Base-by-base conservation (phyloP, 2,113 vertebrate genomes). In the Chaetodon auriga region DNA sequence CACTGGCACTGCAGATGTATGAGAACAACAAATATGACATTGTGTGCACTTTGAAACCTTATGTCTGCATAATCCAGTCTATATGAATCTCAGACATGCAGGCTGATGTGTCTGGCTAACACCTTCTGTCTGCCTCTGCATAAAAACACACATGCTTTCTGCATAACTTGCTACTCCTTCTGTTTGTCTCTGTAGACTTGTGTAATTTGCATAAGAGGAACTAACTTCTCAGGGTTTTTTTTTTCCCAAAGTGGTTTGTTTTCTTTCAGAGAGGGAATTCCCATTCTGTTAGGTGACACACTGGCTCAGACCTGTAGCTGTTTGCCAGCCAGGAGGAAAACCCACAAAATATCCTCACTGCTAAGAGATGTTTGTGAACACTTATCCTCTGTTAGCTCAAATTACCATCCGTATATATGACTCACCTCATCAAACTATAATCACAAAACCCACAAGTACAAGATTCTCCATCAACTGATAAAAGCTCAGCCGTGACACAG, bases 201-300 rank as follows among this genome's bases (percentile, higher is more conserved):
- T 21, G 19, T 23, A 45, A 73, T 78, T 86, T 91, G 45, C 83
- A 81, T 51, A 64, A 72, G 65, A 74, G 68, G 82, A 86, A 90
- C 81, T 58, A 75, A 70, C 72, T 48, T 66, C 23, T 74, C 10
- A 58, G 11, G 23, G 1, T 11, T 53, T 72, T 74, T 61, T 21
- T 61, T 70, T 76, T 38, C 14, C 16, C 45, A 78, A 14, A 18
- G 7, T 13, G 12, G 71, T 43, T 84, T 82, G 72, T 90, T 86
- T 84, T 83, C 45, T 70, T 75, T 81, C 23, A 78, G 53, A 87
- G 41, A 87, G 83, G 90, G 79, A 84, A 87, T 89, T 92, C 90
- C 90, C 89, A 77, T 61, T 76, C 70, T 51, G 85, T 85, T 79
- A 19, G 70, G 55, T 91, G 91, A 87, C 75, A 86, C 78, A 70